Percentiles rank a stretch among this genome's conserved stretches.
phyloP scores from a whole-genome alignment of 1,140 invertebrate species.

The Chironomus tepperi region DNA sequence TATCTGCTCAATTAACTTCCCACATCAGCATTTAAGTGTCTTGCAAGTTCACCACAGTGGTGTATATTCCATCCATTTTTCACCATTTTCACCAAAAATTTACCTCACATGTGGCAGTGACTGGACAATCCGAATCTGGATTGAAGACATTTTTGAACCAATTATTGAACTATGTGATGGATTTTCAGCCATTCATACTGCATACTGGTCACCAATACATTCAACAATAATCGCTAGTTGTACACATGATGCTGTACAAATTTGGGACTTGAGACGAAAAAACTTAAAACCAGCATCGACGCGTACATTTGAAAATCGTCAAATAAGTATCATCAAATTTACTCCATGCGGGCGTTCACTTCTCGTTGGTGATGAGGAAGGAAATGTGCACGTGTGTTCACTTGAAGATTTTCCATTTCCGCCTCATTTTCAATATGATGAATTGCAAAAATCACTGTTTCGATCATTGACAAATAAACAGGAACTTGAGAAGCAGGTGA shows the following conservation, averaged over 20 bases:
- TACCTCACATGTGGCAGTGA: conserved; percentile 78
- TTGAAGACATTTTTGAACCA: conserved; percentile 53
- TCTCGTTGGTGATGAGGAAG: conserved; percentile 53
- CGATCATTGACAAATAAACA: conserved; percentile 53
- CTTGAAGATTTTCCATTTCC: conserved; percentile 59
- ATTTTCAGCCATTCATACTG: conserved; percentile 52
- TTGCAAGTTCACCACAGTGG: conserved; percentile 71
- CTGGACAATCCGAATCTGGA: conserved; percentile 69
- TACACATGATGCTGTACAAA: conserved; percentile 55
- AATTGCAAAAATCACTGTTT: conserved; percentile 49
- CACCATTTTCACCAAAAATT: conserved; percentile 64
- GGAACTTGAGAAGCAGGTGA: conserved; percentile 47
- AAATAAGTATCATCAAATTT: conserved; percentile 48
- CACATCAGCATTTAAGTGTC: conserved; percentile 57
- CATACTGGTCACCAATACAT: conserved; percentile 70
- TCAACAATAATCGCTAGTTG: conserved; percentile 72
- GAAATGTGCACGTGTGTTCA: conserved; percentile 53
- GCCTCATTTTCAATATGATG: conserved; percentile 51
- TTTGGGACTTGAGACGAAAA: conserved; percentile 64
- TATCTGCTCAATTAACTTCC: conserved; percentile 57
- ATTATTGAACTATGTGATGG: conserved; percentile 50
- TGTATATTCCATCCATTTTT: conserved; percentile 67
- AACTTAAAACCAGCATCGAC: conserved; percentile 53
- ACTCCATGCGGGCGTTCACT: conserved; percentile 54
- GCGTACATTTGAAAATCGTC: conserved; percentile 39